Evolutionary conservation across 2,797 vertebrate genomes (phyloP), one percentile per base, ranked within the genome.

Genomic region (Rhinoraja longicauda): DNA sequence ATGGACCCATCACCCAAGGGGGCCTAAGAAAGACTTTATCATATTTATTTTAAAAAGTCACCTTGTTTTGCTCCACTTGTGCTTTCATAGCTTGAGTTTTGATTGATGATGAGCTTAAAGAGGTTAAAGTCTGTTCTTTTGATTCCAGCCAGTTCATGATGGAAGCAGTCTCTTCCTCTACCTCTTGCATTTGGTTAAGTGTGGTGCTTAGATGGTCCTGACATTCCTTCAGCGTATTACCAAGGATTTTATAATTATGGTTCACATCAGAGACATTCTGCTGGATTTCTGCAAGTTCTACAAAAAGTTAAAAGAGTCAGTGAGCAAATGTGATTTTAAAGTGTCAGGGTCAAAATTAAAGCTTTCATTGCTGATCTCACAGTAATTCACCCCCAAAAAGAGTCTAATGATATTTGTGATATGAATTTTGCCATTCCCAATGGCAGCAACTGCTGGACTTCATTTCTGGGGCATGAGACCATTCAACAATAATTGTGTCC

Each of bases 201-300:
- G 97, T 95, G 8, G 96, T 94, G 0, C 96, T 96, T 94, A 98
- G 97, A 77, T 94, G 96, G 90, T 96, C 94, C 45, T 95, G 96
- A 15, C 95, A 97, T 4, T 97, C 97, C 84, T 6, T 96, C 93
- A 99, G 94, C 24, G 96, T 95, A 0, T 79, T 29, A 0, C 99
- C 98, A 12, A 99, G 96, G 12, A 94, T 94, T 94, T 98, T 97
- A 67, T 99, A 97, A 81, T 95, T 97, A 90, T 95, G 94, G 94
- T 96, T 98, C 94, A 98, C 97, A 0, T 99, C 99, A 0, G 98
- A 97, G 94, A 99, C 96, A 0, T 98, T 96, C 1, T 99, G 97
- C 95, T 99, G 98, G 94, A 99, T 98, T 96, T 98, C 97, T 0
- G 99, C 99, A 96, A 99, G 96, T 95, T 99, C 99, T 99, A 95